Conservation (phyloP, 2,113 vertebrate species). For the Toxostoma redivivum region DNA sequence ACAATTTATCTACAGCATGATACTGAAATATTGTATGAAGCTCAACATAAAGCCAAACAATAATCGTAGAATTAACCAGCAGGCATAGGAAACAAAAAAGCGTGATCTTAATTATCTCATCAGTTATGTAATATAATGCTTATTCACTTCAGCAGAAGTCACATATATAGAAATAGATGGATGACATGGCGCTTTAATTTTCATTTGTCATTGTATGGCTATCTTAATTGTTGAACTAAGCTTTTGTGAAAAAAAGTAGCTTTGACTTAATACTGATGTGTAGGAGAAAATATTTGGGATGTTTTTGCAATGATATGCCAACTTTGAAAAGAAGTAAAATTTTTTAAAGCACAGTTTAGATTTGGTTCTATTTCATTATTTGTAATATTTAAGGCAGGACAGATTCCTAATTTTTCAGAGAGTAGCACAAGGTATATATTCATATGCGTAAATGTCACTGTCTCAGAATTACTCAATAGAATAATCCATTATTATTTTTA, state of each 20-base stretch:
- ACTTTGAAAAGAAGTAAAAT: background rate
- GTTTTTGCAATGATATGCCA: background rate
- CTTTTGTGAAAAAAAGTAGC: background rate
- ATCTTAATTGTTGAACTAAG: background rate
- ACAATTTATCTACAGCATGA: background rate
- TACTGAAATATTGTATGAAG: background rate
- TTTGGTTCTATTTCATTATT: background rate
- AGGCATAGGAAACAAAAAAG: background rate
- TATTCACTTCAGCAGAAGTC: background rate
- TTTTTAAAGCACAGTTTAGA: background rate
- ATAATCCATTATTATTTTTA: background rate
- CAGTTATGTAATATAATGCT: background rate
- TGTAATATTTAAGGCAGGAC: background rate
- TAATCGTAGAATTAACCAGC: slow-evolving; percentile 31
- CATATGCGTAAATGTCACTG: rapidly evolving
- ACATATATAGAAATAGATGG: background rate
- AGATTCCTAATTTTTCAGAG: background rate
- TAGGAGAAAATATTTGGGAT: background rate
- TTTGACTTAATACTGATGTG: background rate
- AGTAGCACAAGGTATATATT: background rate
- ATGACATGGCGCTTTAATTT: background rate
- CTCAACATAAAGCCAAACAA: slow-evolving; percentile 11
- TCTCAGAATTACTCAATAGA: background rate
- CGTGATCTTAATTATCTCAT: background rate
- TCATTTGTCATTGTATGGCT: background rate